Evolutionary conservation across 2,113 vertebrate genomes (phyloP).

Genomic region (Megaleporinus macrocephalus): DNA sequence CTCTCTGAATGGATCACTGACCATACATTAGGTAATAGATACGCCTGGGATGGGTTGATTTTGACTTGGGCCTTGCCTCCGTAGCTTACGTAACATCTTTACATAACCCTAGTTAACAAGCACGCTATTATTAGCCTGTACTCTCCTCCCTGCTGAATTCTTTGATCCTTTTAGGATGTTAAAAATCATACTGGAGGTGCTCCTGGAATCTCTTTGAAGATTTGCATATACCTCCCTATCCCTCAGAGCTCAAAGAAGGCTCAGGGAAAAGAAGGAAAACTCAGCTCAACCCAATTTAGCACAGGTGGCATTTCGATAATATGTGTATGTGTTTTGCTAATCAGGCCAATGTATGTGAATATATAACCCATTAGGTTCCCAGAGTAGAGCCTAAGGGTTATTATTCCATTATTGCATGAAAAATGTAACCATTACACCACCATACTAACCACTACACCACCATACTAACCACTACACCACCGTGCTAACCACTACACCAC

Average conservation of each 20-base stretch:
- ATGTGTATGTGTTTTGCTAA: background rate
- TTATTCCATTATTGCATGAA: no score
- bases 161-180: slow-evolving; percentile 51
- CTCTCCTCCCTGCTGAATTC: slow-evolving; percentile 9
- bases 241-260: slow-evolving; percentile 31
- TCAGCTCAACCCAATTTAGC: background rate
- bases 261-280: slow-evolving; percentile 18
- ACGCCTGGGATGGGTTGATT: background rate
- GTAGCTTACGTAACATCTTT: slow-evolving; percentile 24
- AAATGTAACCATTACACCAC: no score
- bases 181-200: slow-evolving; percentile 34
- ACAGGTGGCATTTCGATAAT: background rate
- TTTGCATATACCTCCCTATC: slow-evolving; percentile 23
- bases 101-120: slow-evolving; percentile 39
- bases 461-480: no score
- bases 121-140: slow-evolving; percentile 34
- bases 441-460: no score
- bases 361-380: no score
- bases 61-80: background rate
- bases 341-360: no score
- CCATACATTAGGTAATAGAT: background rate
- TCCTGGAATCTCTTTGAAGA: slow-evolving; percentile 53
- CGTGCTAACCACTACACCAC: no score
- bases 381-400: no score
- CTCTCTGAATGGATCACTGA: no score